These are phyloP conservation scores for Cantharis nigra DNA, from an alignment of 2,888 invertebrate genomes.

Conservation along the genomic window DNA sequence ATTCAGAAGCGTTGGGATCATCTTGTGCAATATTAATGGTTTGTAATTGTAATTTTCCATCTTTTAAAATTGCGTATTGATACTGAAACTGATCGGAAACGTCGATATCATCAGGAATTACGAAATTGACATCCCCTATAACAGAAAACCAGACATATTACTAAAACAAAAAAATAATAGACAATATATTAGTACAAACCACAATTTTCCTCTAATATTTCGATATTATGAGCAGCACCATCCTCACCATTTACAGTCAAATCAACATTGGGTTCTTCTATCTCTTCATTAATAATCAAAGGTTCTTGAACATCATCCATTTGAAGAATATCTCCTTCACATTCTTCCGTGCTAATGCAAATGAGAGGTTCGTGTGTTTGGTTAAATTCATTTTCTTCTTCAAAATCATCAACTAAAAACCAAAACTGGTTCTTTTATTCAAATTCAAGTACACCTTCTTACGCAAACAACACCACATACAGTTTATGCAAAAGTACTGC, in stretches of 20 bases:
- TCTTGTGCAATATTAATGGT: conserved; percentile 15
- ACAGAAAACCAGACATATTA: not conserved
- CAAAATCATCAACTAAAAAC: not conserved
- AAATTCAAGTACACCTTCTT: no score
- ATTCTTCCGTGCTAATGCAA: not conserved
- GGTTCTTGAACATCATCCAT: not conserved
- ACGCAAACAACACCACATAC: no score
- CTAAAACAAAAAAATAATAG: not conserved
- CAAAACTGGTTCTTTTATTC: not conserved
- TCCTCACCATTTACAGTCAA: not conserved
- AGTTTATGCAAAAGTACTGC: no score
- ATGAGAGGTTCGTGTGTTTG: not conserved
- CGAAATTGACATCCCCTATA: not conserved
- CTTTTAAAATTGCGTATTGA: conserved; percentile 37
- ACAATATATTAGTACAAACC: not conserved
- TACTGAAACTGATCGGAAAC: conserved; percentile 13
- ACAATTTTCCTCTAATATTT: not conserved
- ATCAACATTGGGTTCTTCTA: not conserved
- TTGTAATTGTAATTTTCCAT: conserved; percentile 37
- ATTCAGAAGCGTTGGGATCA: not conserved
- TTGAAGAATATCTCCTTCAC: not conserved
- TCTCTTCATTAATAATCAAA: not conserved
- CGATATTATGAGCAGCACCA: not conserved
- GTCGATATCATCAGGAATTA: not conserved
- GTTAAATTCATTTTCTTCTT: not conserved